Evolutionary conservation across 2,797 vertebrate genomes (phyloP), one percentile per base, ranked within the genome.

Genomic region (Crypturellus tataupa): DNA sequence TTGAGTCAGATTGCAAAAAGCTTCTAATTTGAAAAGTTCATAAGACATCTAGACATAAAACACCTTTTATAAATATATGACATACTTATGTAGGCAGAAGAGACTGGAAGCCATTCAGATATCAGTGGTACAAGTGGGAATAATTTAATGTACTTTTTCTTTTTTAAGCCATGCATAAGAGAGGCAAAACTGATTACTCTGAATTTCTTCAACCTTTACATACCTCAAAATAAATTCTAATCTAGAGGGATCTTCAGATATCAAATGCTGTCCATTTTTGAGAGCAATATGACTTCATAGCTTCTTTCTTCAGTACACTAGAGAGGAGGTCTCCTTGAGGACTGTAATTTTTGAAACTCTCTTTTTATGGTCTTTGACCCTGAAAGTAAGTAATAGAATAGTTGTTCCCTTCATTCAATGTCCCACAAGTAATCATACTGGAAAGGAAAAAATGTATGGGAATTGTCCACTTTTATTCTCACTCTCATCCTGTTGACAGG

Each of bases 391-490:
- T n/a, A 46, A 25, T n/a, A 59, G 79, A 80, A 73, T 59, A 4
- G 4, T 25, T 27, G 1, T 55, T 78, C 23, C 29, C 10, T 6
- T 70, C 21, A n/a, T 63, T 83, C 64, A 53, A 3, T 33, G 15
- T 85, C 42, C n/a, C 56, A 6, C 70, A 83, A 56, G 12, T 55
- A 63, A 55, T 39, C 1, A 4, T 59, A 68, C n/a, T 3, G 14
- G 42, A 35, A 59, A 51, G 4, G 12, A 47, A 62, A 53, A 53
- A n/a, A 25, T 0, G 0, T 42, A 2, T 49, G 15, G 6, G 20
- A 59, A 16, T 9, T 4, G 27, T 81, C 2, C n/a, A 21, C 11
- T 87, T 89, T 80, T 70, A 16, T 53, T 84, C 25, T 84, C 16
- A 14, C 10, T 2, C 0, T 35, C 7, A 8, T 68, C 10, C 63